A percentile compares a stretch with the other conserved stretches of the same genome.
phyloP scores from a whole-genome alignment of 2,113 vertebrate genomes.

The Gadus chalcogrammus region DNA sequence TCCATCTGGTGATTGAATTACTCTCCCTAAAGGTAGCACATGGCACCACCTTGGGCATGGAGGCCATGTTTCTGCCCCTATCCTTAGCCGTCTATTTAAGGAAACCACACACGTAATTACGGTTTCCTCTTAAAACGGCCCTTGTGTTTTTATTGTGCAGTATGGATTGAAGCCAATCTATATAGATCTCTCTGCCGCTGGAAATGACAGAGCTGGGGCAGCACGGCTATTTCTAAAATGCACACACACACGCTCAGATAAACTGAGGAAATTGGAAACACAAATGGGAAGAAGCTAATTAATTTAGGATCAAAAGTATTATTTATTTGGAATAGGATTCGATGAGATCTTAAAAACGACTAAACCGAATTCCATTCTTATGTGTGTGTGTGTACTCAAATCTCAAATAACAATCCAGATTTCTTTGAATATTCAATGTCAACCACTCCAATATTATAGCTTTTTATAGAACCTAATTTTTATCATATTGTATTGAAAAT shows the following conservation, averaged over 20 bases:
- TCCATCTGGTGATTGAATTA: neutral
- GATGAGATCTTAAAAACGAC: no score
- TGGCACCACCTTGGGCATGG: constrained; percentile 2
- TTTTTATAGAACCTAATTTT: neutral
- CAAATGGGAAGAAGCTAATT: no score
- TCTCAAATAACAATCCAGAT: no score
- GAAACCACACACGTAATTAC: constrained; percentile 61
- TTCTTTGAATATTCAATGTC: no score
- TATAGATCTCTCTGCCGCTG: constrained; percentile 57
- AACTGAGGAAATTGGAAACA: constrained; percentile 40
- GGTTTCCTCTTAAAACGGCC: constrained; percentile 44
- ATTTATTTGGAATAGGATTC: neutral
- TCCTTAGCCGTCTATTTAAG: constrained; percentile 42
- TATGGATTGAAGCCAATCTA: constrained; percentile 55
- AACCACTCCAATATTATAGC: no score
- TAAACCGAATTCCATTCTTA: no score
- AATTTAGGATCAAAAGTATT: no score
- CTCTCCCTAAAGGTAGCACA: constrained; percentile 8
- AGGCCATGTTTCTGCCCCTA: constrained; percentile 11
- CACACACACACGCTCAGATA: constrained; percentile 4
- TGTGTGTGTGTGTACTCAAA: no score
- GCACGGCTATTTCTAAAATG: constrained; percentile 8
- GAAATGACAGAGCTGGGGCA: constrained; percentile 67
- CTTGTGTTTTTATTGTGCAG: constrained; percentile 50
- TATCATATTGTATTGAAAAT: neutral